Base-by-base conservation (phyloP, 2,113 vertebrate species). In the Gopherus flavomarginatus region DNA sequence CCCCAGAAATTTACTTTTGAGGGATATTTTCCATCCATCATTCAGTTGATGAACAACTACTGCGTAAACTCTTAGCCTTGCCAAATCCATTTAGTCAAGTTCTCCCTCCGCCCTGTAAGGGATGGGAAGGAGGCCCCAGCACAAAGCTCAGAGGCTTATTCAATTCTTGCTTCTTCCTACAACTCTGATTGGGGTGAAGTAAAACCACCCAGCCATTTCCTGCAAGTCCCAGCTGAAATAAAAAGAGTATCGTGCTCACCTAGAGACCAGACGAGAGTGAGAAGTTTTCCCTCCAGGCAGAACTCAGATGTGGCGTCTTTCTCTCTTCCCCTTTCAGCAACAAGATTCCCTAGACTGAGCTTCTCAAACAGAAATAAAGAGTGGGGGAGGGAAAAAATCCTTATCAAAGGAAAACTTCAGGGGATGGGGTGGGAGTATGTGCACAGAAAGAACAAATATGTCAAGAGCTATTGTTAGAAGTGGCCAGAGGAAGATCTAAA, bases 111-210 rank as follows among this genome's bases (percentile, higher is more conserved):
- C 1, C 27, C 3, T 27, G 29, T 50, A 53, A 54, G 53, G n/a
- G 65, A 38, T 62, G 89, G 80, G 1, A 1, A 53, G 26, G 57
- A 59, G 29, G 59, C 31, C 52, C 38, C 11, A 16, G 50, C 2
- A 49, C 38, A 19, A 47, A 13, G 49, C 75, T 85, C 72, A 19
- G 90, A 26, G 31, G n/a, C 24, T 7, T 44, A 84, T 5, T 50
- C 35, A 83, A 50, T 1, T 26, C 44, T 44, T 1, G 0, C 4
- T 12, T 35, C 57, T 54, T 54, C 84, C 35, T 0, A 0, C 47
- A 50, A 13, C 65, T n/a, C 81, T 10, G 44, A 53, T 35, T 26
- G 52, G 69, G 35, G 26, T 26, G 8, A 12, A 35, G 17, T 35
- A 24, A 11, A 49, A 7, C 31, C 44, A 8, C 10, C 4, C 38